Evolutionary conservation across 2,797 vertebrate species (phyloP).

Genomic region (Avahi laniger): DNA sequence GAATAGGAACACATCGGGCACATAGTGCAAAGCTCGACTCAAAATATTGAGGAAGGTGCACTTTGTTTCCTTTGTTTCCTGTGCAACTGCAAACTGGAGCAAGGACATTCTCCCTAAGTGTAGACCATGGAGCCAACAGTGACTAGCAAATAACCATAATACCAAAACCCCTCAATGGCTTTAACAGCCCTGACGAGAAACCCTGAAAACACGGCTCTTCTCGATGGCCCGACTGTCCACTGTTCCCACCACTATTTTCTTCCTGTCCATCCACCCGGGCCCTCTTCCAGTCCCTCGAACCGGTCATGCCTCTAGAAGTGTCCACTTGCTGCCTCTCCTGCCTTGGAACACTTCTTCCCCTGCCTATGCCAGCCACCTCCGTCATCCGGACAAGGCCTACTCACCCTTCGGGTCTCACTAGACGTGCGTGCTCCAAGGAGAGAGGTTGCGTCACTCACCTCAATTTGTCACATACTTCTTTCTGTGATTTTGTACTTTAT

Average conservation of each 20-base stretch:
- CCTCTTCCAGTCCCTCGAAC: background rate
- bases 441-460: background rate
- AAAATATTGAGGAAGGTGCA: slow-evolving; percentile 68
- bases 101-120: slow-evolving; percentile 49
- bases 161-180: background rate
- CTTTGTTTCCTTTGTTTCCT: slow-evolving; percentile 13
- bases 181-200: background rate
- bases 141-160: background rate
- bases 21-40: slow-evolving; percentile 54
- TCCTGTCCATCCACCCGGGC: background rate
- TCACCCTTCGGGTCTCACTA: background rate
- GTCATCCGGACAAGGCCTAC: background rate
- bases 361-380: background rate
- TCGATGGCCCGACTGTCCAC: background rate
- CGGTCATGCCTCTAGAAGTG: background rate
- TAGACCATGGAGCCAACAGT: background rate
- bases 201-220: background rate
- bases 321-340: background rate
- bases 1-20: slow-evolving; percentile 63
- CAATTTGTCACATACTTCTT: background rate
- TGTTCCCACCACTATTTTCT: background rate
- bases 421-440: background rate
- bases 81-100: slow-evolving; percentile 36
- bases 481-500: background rate
- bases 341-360: background rate